A percentile compares a stretch with the other conserved stretches of the same genome.
Conservation (phyloP, 2,888 invertebrate species). For the Cheilosia grossa region DNA sequence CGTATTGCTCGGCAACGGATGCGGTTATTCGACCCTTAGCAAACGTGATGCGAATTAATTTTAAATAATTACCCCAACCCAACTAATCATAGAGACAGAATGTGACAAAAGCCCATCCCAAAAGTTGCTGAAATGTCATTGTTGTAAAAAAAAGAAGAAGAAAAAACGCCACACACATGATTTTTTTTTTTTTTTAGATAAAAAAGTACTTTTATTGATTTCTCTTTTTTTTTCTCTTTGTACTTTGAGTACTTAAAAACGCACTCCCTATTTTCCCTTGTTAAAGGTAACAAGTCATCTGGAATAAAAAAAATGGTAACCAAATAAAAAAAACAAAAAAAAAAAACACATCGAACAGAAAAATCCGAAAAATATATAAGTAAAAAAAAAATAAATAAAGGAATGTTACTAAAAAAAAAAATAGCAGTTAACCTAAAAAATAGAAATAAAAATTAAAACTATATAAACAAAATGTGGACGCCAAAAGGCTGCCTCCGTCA, state of each 20-base stretch:
- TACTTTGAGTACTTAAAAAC: slow-evolving; percentile 64
- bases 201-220: slow-evolving; percentile 59
- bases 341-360: slow-evolving; percentile 52
- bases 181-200: slow-evolving; percentile 28
- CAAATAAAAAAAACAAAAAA: slow-evolving; percentile 16
- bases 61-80: too few relatives aligned
- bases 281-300: slow-evolving; percentile 72
- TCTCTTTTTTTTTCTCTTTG: slow-evolving; percentile 33
- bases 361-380: slow-evolving; percentile 54
- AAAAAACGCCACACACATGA: not conserved
- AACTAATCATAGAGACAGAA: too few relatives aligned
- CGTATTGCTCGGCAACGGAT: too few relatives aligned
- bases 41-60: too few relatives aligned
- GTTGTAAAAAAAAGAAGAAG: not conserved
- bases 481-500: slow-evolving; percentile 42
- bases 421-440: slow-evolving; percentile 51
- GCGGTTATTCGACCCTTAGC: too few relatives aligned
- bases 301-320: slow-evolving; percentile 57
- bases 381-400: slow-evolving; percentile 44
- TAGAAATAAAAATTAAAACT: slow-evolving; percentile 14
- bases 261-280: slow-evolving; percentile 69
- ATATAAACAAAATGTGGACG: slow-evolving; percentile 48
- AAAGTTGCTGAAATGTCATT: not conserved
- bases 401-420: slow-evolving; percentile 54
- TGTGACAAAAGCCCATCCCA: too few relatives aligned